A percentile compares a stretch with the other conserved stretches of the same genome.
Conservation (phyloP, 1,140 invertebrate species). For the Papilio machaon region DNA sequence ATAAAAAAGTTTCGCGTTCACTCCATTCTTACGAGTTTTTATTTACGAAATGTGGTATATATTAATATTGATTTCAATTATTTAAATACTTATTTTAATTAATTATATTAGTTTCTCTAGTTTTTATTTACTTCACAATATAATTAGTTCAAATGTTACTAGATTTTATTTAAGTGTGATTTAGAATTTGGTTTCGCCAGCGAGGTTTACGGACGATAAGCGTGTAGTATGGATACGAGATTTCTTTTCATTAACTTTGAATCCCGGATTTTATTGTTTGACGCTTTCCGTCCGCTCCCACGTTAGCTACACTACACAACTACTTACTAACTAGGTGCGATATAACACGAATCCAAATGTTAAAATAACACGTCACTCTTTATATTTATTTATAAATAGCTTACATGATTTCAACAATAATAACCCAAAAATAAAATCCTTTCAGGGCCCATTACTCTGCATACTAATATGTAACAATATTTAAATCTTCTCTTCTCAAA, state of each 20-base stretch:
- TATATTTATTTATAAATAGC: slow-evolving; percentile 39
- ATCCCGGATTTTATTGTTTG: slow-evolving; percentile 28
- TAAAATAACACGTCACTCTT: slow-evolving; percentile 52
- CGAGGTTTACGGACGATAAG: slow-evolving; percentile 55
- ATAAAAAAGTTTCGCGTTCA: not conserved
- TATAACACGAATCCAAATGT: slow-evolving; percentile 62
- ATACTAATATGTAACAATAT: not conserved
- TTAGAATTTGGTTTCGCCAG: slow-evolving; percentile 77
- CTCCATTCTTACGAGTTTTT: not conserved
- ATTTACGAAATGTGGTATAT: slow-evolving; percentile 42
- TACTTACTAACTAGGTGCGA: slow-evolving; percentile 73
- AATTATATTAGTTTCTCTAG: slow-evolving; percentile 62
- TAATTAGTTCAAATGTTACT: slow-evolving; percentile 61
- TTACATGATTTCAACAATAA: slow-evolving; percentile 29
- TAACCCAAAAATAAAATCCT: slow-evolving; percentile 21
- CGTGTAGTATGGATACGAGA: slow-evolving; percentile 36
- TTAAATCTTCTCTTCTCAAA: slow-evolving; percentile 15
- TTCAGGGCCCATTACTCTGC: not conserved
- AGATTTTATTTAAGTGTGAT: slow-evolving; percentile 75
- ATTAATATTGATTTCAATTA: slow-evolving; percentile 42
- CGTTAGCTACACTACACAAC: slow-evolving; percentile 65
- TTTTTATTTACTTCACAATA: slow-evolving; percentile 60
- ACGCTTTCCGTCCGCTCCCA: slow-evolving; percentile 53
- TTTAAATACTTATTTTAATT: slow-evolving; percentile 56
- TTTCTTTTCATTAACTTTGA: slow-evolving; percentile 24